Evolutionary conservation across 1,140 invertebrate species (phyloP).

Genomic region (Drosophila varians): DNA sequence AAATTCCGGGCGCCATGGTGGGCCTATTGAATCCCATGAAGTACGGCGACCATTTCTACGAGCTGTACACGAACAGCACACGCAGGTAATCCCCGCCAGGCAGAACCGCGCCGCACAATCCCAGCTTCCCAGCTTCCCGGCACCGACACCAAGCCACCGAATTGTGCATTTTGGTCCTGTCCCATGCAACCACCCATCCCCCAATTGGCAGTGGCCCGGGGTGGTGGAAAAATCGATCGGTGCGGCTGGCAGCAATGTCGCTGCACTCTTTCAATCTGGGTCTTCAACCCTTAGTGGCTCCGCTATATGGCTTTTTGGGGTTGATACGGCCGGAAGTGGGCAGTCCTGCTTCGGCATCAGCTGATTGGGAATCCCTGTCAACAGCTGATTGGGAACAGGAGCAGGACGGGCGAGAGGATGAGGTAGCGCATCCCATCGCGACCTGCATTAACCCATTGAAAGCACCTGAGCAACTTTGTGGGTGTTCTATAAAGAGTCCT

Average conservation of each 20-base stretch:
- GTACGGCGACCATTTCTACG: conserved; percentile 83
- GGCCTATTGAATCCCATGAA: conserved; percentile 81
- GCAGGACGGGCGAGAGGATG: not conserved
- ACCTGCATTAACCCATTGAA: conserved; percentile 64
- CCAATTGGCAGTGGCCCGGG: conserved; percentile 9
- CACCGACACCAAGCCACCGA: not conserved
- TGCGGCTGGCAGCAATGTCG: conserved; percentile 39
- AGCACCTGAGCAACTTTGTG: not conserved
- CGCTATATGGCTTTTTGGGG: conserved; percentile 7
- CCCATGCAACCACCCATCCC: conserved; percentile 9
- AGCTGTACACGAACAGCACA: conserved; percentile 79
- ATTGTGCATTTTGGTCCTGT: conserved; percentile 1
- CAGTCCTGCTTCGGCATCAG: conserved; percentile 52
- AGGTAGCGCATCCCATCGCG: conserved; percentile 13
- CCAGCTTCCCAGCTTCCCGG: not conserved
- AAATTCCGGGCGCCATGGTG: conserved; percentile 57
- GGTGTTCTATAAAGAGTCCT: not conserved
- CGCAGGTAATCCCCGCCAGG: conserved; percentile 72
- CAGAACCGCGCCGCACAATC: conserved; percentile 1
- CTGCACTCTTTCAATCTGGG: conserved; percentile 59
- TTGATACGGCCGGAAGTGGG: conserved; percentile 57
- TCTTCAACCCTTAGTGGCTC: conserved; percentile 63
- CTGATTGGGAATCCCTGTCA: conserved; percentile 24
- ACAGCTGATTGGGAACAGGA: conserved; percentile 27
- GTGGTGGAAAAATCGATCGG: conserved; percentile 79